Percentiles rank a stretch among this genome's conserved stretches.
phyloP scores from a whole-genome alignment of 2,113 vertebrate genomes.

The Taurulus bubalis region DNA sequence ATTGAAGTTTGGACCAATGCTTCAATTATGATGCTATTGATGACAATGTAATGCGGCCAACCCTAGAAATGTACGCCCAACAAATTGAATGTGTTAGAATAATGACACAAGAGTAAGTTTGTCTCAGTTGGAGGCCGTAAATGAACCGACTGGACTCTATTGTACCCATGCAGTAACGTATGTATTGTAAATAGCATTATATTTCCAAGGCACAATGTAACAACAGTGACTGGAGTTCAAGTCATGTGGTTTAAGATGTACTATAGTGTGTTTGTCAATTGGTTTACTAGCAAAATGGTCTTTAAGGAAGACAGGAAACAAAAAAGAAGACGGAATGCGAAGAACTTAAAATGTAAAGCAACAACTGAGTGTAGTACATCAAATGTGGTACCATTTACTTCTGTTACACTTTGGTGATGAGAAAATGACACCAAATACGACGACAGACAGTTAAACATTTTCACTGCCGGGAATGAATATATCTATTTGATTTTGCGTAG shows the following conservation, averaged over 20 bases:
- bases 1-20: conserved; percentile 11
- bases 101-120: conserved; percentile 44
- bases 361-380: conserved; percentile 52
- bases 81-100: conserved; percentile 23
- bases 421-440: conserved; percentile 54
- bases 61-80: neutral
- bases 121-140: conserved; percentile 45
- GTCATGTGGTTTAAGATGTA: conserved; percentile 73
- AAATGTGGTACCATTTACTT: conserved; percentile 76
- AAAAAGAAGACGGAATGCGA: neutral
- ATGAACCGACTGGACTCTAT: conserved; percentile 23
- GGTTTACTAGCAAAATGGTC: conserved; percentile 62
- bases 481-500: conserved; percentile 72
- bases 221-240: conserved; percentile 67
- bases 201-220: conserved; percentile 69
- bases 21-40: conserved; percentile 13
- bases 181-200: conserved; percentile 78
- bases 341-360: conserved; percentile 41
- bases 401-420: conserved; percentile 65
- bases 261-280: conserved; percentile 67
- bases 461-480: conserved; percentile 62
- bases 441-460: conserved; percentile 49
- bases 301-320: conserved; percentile 37
- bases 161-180: conserved; percentile 49
- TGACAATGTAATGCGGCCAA: conserved; percentile 21